Evolutionary conservation across 2,113 vertebrate species (phyloP).

Genomic region (Monopterus albus): DNA sequence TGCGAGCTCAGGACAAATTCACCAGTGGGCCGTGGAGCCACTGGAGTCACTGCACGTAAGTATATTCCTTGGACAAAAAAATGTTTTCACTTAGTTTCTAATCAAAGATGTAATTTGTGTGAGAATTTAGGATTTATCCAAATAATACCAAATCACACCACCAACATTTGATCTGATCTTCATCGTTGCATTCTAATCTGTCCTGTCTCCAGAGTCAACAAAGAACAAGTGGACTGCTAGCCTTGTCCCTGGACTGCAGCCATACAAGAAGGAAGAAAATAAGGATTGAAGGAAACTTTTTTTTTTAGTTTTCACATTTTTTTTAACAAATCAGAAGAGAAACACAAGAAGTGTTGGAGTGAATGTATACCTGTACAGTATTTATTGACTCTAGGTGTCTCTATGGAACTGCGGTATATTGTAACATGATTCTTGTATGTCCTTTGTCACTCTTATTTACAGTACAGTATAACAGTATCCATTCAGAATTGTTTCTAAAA

Average conservation of each 20-base stretch:
- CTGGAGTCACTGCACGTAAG: constrained; percentile 75
- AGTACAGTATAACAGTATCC: no score
- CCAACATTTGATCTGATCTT: not conserved
- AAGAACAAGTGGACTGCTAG: not conserved
- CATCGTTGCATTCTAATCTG: not conserved
- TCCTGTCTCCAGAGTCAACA: constrained; percentile 55
- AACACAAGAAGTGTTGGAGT: not conserved
- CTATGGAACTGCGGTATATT: not conserved
- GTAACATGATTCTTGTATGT: not conserved
- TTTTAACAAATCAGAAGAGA: constrained; percentile 1
- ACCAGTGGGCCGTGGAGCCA: constrained; percentile 66
- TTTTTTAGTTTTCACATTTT: not conserved
- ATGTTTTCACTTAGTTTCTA: not conserved
- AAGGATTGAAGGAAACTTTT: not conserved
- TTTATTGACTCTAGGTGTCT: constrained; percentile 59
- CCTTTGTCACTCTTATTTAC: constrained; percentile 13
- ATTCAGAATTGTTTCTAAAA: not conserved
- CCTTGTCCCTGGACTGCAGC: not conserved
- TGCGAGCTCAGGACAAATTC: constrained; percentile 73
- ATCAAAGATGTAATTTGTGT: no score
- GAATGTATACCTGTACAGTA: constrained; percentile 64
- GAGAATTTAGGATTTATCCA: not conserved
- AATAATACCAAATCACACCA: no score
- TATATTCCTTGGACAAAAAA: not conserved
- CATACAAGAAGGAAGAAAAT: not conserved